A percentile compares a stretch with the other conserved stretches of the same genome.
Evolutionary conservation across 2,888 invertebrate species (phyloP).

Genomic region (Asteroscopus sphinx): DNA sequence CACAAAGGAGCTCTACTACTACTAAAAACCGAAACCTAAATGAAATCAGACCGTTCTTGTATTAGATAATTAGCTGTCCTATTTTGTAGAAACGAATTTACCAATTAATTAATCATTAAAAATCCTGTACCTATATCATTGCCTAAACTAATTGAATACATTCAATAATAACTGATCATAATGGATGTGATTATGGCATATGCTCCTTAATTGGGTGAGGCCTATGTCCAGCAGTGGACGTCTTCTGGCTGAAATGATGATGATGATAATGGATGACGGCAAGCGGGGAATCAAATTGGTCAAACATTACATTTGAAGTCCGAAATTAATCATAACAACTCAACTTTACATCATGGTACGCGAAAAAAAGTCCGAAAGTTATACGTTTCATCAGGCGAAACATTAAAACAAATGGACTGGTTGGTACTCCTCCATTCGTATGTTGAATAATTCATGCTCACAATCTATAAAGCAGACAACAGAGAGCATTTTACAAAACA

Average conservation of each 20-base stretch:
- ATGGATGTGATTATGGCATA: slow-evolving; percentile 12
- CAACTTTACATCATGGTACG: slow-evolving; percentile 28
- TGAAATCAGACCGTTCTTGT: slow-evolving; percentile 4
- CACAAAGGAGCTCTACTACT: too few species aligned
- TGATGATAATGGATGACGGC: slow-evolving; percentile 18
- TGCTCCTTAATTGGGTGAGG: too few species aligned
- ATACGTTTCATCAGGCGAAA: slow-evolving; percentile 80
- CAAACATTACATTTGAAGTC: slow-evolving; percentile 18
- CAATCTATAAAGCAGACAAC: slow-evolving; percentile 88
- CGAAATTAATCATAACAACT: slow-evolving; percentile 42
- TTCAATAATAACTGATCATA: slow-evolving; percentile 30
- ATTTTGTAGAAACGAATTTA: slow-evolving; percentile 26
- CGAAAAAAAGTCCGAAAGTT: slow-evolving; percentile 59
- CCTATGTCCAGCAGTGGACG: too few species aligned
- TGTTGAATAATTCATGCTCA: slow-evolving; percentile 87
- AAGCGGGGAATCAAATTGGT: slow-evolving; percentile 23
- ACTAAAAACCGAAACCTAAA: too few species aligned
- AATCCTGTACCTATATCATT: slow-evolving; percentile 18
- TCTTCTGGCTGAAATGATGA: too few species aligned
- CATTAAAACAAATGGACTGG: slow-evolving; percentile 85
- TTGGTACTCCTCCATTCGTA: slow-evolving; percentile 79
- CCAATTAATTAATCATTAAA: slow-evolving; percentile 28
- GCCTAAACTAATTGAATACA: slow-evolving; percentile 5
- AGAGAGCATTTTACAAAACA: slow-evolving; percentile 88
- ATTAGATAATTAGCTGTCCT: slow-evolving; percentile 17